Evolutionary conservation across 2,797 vertebrate species (phyloP), one percentile per base, ranked within the genome.

Genomic region (Pangasius macronema): DNA sequence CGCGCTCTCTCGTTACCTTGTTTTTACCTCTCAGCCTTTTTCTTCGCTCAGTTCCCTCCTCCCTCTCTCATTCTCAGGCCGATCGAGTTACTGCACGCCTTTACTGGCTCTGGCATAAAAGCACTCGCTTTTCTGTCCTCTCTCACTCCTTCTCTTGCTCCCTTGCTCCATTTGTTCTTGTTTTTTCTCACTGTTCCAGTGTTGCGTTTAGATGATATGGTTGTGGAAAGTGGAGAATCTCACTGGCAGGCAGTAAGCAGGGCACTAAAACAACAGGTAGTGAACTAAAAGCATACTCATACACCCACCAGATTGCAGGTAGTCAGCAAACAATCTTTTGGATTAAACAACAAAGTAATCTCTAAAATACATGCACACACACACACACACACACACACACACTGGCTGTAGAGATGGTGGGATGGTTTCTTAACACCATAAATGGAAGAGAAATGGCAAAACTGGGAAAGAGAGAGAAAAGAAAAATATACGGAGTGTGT

Each of bases 381-480:
- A 77, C 42, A 53, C 70, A 80, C 75, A 85, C 85, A 77, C 79
- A 85, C 85, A 75, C 84, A 73, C 36, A 89, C 22, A 83, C 87
- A 80, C 77, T 36, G 61, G 55, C 53, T 67, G 75, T 22, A 77
- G 73, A 79, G 55, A 65, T 39, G 14, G 46, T 83, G 72, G 53
- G 61, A 67, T 36, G 24, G 72, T 68, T 63, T 90, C 33, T 87
- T 85, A 91, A 92, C 89, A 90, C 94, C 94, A 94, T 95, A 95
- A 94, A 95, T 95, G 94, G 94, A 92, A 89, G 92, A 91, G 93
- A 93, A 94, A 90, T 90, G 89, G 68, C 81, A 89, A 86, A 76
- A 89, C 83, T 61, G 75, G 75, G 86, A 55, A 53, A 89, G 36
- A 65, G 68, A 30, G 46, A 81, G 86, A 65, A 67, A 79, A 86